Evolutionary conservation across 2,113 vertebrate genomes (phyloP).

Genomic region (Thryonomys swinderianus): DNA sequence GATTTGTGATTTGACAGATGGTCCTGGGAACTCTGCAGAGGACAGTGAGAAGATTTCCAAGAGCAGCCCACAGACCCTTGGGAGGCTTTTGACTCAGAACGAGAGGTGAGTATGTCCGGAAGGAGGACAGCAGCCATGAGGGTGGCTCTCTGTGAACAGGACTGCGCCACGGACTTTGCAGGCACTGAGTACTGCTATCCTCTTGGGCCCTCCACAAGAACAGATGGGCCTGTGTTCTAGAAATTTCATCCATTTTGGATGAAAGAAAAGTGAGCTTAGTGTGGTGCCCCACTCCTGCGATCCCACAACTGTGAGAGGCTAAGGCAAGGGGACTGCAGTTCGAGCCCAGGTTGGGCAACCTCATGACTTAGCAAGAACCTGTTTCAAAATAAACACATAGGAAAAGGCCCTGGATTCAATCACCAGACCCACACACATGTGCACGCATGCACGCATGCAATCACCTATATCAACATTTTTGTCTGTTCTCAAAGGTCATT

Average conservation of each 20-base stretch:
- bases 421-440: neutral
- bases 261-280: neutral
- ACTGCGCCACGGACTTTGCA: too few species aligned
- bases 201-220: neutral
- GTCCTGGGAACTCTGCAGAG: neutral
- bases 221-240: neutral
- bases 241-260: conserved; percentile 32
- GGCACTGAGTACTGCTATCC: too few species aligned
- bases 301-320: neutral
- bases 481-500: neutral
- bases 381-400: neutral
- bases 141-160: neutral
- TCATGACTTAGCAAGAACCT: neutral
- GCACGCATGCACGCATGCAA: too few species aligned
- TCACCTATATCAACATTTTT: neutral
- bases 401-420: neutral
- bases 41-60: neutral
- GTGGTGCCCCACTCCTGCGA: neutral
- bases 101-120: neutral
- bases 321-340: neutral
- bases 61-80: neutral
- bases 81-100: neutral
- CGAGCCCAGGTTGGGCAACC: neutral
- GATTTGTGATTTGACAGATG: neutral
- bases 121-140: neutral